Evolutionary conservation across 2,888 invertebrate genomes (phyloP).

Genomic region (Tromatobia lineatoria): DNA sequence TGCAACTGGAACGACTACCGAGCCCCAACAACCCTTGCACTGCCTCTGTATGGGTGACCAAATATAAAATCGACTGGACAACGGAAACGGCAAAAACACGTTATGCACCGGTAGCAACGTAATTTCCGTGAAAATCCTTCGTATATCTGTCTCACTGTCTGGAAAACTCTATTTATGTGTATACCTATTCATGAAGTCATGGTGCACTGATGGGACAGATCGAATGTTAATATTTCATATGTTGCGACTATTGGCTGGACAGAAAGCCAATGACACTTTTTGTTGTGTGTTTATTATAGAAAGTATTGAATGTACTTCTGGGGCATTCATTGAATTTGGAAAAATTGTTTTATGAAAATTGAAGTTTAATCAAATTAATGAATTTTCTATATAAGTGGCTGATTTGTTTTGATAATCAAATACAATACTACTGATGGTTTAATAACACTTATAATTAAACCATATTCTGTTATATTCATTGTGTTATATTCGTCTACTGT

Average conservation of each 20-base stretch:
- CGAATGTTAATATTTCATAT: neutral
- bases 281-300: too few relatives aligned
- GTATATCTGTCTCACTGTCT: conserved; percentile 24
- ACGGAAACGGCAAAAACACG: conserved; percentile 55
- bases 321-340: too few relatives aligned
- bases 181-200: neutral
- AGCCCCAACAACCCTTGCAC: neutral
- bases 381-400: too few relatives aligned
- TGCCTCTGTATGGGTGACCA: conserved; percentile 44
- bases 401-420: too few relatives aligned
- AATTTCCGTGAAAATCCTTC: conserved; percentile 54
- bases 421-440: too few relatives aligned
- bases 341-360: too few relatives aligned
- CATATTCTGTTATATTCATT: too few relatives aligned
- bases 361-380: too few relatives aligned
- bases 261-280: neutral
- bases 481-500: too few relatives aligned
- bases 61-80: conserved; percentile 63
- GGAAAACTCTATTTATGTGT: conserved; percentile 19
- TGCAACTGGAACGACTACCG: conserved; percentile 9
- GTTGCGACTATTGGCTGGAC: neutral
- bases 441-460: too few relatives aligned
- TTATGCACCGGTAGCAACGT: conserved; percentile 38
- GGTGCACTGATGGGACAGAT: neutral
- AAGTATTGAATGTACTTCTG: too few relatives aligned